A percentile compares a stretch with the other conserved stretches of the same genome.
These are phyloP conservation scores for Lampris megalopsis DNA, from an alignment of 2,113 vertebrate species.

Conservation along the genomic window DNA sequence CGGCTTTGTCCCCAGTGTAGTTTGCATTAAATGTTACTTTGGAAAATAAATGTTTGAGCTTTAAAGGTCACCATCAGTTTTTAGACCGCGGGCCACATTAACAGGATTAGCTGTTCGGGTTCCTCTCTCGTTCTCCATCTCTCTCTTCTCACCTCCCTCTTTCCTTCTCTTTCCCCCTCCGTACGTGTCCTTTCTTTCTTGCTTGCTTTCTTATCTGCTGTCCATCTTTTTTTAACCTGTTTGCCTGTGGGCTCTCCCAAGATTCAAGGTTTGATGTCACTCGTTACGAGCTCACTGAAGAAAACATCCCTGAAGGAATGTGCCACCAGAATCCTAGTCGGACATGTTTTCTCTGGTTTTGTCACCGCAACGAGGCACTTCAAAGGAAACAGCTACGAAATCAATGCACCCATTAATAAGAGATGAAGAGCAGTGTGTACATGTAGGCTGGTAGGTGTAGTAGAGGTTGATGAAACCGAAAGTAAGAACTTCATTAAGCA, in stretches of 20 bases:
- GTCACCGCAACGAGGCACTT: slow-evolving; percentile 35
- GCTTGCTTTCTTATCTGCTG: background rate
- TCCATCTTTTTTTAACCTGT: no score
- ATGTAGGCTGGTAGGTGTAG: slow-evolving; percentile 31
- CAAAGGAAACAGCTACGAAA: slow-evolving; percentile 41
- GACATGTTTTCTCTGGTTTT: background rate
- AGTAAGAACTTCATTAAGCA: slow-evolving; percentile 77
- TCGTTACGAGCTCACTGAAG: slow-evolving; percentile 1
- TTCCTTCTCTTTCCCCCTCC: background rate
- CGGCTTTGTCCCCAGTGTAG: slow-evolving; percentile 26
- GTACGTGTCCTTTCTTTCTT: background rate
- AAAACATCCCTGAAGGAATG: background rate
- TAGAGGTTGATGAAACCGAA: slow-evolving; percentile 77
- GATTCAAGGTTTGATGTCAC: background rate
- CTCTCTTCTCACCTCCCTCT: background rate
- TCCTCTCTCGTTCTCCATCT: background rate
- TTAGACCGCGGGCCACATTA: background rate
- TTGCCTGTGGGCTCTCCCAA: background rate
- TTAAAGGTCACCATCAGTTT: slow-evolving; percentile 43
- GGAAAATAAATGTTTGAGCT: slow-evolving; percentile 54
- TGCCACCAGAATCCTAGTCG: background rate
- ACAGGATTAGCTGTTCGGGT: slow-evolving; percentile 13
- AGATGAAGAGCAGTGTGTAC: slow-evolving; percentile 53
- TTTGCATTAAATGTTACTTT: slow-evolving; percentile 52
- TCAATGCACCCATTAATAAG: slow-evolving; percentile 61